Percentiles rank a stretch among this genome's conserved stretches.
Evolutionary conservation across 2,888 invertebrate species (phyloP).

Genomic region (Cryptophagus acutangulus): DNA sequence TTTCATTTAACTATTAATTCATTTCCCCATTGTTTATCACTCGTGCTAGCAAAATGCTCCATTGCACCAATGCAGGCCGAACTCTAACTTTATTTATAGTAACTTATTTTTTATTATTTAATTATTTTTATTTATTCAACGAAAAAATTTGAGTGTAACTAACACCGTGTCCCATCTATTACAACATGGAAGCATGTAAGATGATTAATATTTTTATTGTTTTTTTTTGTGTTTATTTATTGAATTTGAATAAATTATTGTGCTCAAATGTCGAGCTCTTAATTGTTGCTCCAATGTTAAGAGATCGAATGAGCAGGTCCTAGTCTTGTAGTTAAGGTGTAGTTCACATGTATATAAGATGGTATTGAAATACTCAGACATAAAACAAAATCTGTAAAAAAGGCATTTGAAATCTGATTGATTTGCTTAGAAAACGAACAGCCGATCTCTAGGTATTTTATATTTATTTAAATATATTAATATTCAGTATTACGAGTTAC

Average conservation of each 20-base stretch:
- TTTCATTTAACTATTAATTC: slow-evolving; percentile 27
- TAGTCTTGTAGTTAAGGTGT: slow-evolving; percentile 45
- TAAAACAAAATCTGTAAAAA: slow-evolving; percentile 7
- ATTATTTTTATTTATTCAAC: slow-evolving; percentile 23
- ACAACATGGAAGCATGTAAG: slow-evolving; percentile 30
- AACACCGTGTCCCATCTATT: slow-evolving; percentile 33
- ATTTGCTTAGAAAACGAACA: slow-evolving; percentile 1
- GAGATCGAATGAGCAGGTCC: slow-evolving; percentile 39
- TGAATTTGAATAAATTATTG: slow-evolving; percentile 22
- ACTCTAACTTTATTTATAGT: slow-evolving; percentile 38
- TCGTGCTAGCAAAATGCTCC: slow-evolving; percentile 35
- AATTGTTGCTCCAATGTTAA: too few species aligned
- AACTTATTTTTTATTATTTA: slow-evolving; percentile 36
- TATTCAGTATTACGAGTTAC: slow-evolving; percentile 16
- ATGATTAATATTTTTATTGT: slow-evolving; percentile 34
- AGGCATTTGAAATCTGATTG: slow-evolving; percentile 1
- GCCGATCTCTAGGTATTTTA: slow-evolving; percentile 7
- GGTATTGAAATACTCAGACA: slow-evolving; percentile 23
- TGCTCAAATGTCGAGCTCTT: slow-evolving; percentile 26
- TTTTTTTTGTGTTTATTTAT: slow-evolving; percentile 29
- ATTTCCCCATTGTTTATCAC: slow-evolving; percentile 23
- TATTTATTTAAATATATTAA: slow-evolving; percentile 7
- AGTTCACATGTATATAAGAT: slow-evolving; percentile 40
- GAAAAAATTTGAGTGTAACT: slow-evolving; percentile 24
- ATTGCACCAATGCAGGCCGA: slow-evolving; percentile 32